These are phyloP conservation scores for Turnix velox DNA, from an alignment of 2,113 vertebrate species.

Conservation along the genomic window DNA sequence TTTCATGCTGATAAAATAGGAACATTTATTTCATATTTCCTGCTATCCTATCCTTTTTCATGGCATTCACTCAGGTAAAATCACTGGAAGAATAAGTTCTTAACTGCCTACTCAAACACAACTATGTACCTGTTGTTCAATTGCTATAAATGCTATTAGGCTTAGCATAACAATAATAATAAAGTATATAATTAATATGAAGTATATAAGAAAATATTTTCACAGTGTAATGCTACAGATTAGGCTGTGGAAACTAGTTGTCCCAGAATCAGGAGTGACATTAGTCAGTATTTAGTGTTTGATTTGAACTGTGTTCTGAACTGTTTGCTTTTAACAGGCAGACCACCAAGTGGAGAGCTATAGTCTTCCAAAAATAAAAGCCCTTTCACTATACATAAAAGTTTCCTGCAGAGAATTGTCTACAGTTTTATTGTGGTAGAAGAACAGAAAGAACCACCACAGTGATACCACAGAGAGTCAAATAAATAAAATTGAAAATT, in stretches of 20 bases:
- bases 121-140: neutral
- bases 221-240: neutral
- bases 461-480: slow-evolving; percentile 37
- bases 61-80: neutral
- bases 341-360: neutral
- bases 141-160: neutral
- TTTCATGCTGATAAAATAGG: too few species aligned
- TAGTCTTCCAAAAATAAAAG: slow-evolving; percentile 60
- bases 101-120: neutral
- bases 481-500: slow-evolving; percentile 60
- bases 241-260: neutral
- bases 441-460: slow-evolving; percentile 11
- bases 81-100: neutral
- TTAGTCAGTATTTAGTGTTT: neutral
- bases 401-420: slow-evolving; percentile 51
- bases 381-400: slow-evolving; percentile 40
- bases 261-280: neutral
- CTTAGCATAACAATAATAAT: neutral
- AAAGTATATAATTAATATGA: neutral
- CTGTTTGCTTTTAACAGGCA: slow-evolving; percentile 18
- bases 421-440: slow-evolving; percentile 55
- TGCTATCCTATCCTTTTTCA: neutral
- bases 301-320: neutral
- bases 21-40: neutral
- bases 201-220: neutral